These are phyloP conservation scores for Malurus melanocephalus DNA, from an alignment of 2,113 vertebrate genomes.

Conservation along the genomic window DNA sequence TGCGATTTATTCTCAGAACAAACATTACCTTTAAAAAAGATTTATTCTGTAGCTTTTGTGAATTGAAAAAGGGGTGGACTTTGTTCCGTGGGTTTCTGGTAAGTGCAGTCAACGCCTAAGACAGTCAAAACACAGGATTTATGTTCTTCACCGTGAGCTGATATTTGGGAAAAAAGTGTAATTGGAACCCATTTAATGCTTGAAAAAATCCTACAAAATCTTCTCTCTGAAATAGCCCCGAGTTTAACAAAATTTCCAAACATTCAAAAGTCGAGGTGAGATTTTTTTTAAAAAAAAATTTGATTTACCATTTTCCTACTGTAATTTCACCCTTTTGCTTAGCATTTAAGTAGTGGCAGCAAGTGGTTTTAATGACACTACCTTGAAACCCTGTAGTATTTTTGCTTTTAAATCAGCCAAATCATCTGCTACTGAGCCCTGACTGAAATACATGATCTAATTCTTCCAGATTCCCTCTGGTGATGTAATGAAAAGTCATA, in stretches of 20 bases:
- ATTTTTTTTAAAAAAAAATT: neutral
- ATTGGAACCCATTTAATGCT: neutral
- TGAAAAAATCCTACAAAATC: neutral
- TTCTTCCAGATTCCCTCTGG: neutral
- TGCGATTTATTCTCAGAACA: constrained; percentile 55
- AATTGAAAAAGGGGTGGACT: constrained; percentile 12
- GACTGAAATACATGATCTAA: neutral
- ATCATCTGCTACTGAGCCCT: neutral
- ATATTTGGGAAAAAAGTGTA: neutral
- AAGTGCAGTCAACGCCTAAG: neutral
- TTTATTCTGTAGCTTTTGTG: constrained; percentile 15
- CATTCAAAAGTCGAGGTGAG: neutral
- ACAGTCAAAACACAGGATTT: neutral
- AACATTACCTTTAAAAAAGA: constrained; percentile 57
- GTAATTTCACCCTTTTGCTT: neutral
- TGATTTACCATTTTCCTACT: neutral
- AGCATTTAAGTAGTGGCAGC: neutral
- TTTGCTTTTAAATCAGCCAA: neutral
- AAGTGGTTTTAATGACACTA: neutral
- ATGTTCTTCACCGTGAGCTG: neutral
- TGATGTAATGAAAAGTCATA: neutral
- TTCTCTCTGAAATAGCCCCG: neutral
- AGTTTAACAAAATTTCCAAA: neutral
- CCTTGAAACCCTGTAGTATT: neutral
- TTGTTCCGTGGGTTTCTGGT: neutral